Evolutionary conservation across 2,797 vertebrate species (phyloP).

Genomic region (Eulemur mongoz): DNA sequence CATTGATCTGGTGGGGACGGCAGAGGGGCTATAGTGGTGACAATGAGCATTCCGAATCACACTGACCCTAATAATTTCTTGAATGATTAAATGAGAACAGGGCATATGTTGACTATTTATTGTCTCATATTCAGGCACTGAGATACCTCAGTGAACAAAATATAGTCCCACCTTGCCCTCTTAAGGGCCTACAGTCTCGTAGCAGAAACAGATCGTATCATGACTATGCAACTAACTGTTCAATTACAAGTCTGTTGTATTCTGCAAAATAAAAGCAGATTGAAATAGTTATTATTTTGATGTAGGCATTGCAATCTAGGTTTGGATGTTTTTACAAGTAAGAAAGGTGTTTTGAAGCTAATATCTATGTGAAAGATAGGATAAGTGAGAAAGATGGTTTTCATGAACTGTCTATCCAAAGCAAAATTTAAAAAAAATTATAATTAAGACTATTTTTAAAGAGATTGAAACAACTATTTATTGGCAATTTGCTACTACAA

Average conservation of each 20-base stretch:
- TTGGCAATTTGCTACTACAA: not conserved
- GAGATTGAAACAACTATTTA: not conserved
- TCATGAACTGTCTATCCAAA: not conserved
- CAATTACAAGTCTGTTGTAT: too few species aligned
- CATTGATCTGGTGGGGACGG: not conserved
- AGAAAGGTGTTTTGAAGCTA: not conserved
- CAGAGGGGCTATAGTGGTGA: not conserved
- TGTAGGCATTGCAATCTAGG: not conserved
- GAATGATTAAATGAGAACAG: fast-evolving
- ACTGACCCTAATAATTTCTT: not conserved
- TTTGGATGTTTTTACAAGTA: not conserved
- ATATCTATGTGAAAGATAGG: not conserved
- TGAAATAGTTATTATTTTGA: not conserved
- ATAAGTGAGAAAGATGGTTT: not conserved
- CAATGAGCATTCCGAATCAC: not conserved
- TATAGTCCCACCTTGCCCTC: not conserved
- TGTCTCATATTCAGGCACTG: fast-evolving
- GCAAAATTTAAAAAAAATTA: not conserved
- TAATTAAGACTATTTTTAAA: not conserved
- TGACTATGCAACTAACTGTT: too few species aligned
- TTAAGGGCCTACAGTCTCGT: not conserved
- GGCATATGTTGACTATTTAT: fast-evolving
- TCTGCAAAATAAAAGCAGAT: not conserved
- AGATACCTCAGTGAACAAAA: not conserved
- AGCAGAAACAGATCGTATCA: not conserved